Base-by-base conservation (phyloP, 2,113 vertebrate species). In the Cettia cetti region DNA sequence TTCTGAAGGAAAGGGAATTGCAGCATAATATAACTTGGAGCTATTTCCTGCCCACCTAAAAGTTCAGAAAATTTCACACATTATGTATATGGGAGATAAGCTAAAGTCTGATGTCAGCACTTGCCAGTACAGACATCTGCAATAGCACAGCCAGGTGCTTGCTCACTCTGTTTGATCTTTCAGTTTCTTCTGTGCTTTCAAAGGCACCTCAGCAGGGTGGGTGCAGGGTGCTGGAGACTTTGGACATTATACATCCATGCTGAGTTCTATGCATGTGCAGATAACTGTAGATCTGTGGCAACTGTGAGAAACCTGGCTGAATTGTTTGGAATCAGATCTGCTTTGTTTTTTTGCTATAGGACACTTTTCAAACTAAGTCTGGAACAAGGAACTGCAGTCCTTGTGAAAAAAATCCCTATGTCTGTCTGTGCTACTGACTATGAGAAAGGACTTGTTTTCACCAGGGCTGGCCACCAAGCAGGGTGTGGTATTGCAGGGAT, bases 401-500 rank as follows among this genome's bases (percentile, higher is more conserved):
- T 15, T 2, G 0, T 40, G 27, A 37, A 49, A 33, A 78, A 39
- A 11, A 0, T 15, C 26, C n/a, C 33, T 11, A 2, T 0, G 1
- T 19, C 14, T 50, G 2, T 69, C 37, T 79, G 37, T 65, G 10
- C 50, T 78, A 18, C 4, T 61, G 30, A 35, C 45, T 27, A 3
- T 23, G 20, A 69, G 44, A 72, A 72, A 78, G 7, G 45, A 60
- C 8, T 24, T 26, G 20, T 3, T 49, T 84, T 50, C 52, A 60
- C 26, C 47, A 66, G 39, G 75, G 30, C 30, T 35, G 59, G 66
- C 30, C 35, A 42, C 23, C 22, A 47, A 77, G 63, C 19, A 57
- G n/a, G 53, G 35, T 15, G 13, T 14, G 8, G 14, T 49, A 20
- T 30, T 88, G 22, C 56, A 71, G 35, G 27, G 19, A 47, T 75